Percentiles rank a stretch among this genome's conserved stretches.
Evolutionary conservation across 1,140 invertebrate genomes (phyloP).

Genomic region (Parasteatoda tepidariorum): DNA sequence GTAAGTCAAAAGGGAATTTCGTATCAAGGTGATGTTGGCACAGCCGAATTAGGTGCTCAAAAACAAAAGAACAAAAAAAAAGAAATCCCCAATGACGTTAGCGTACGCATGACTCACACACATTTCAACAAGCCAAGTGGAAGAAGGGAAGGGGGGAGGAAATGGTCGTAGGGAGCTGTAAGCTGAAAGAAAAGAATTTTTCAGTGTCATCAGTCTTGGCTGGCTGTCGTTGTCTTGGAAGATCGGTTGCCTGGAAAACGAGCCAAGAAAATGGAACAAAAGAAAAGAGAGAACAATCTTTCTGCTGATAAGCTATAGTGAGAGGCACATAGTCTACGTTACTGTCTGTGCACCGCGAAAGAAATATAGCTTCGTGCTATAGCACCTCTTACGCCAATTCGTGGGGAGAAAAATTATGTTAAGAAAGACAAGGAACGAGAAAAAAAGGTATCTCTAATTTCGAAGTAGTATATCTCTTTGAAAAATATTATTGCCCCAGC

Average conservation of each 20-base stretch:
- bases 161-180: not conserved
- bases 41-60: too few relatives aligned
- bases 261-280: not conserved
- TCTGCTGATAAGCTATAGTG: not conserved
- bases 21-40: too few relatives aligned
- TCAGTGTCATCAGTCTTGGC: not conserved
- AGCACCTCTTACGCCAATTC: not conserved
- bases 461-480: not conserved
- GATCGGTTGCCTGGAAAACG: not conserved
- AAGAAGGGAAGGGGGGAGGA: not conserved
- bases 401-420: not conserved
- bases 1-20: too few relatives aligned
- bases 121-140: too few relatives aligned
- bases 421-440: not conserved
- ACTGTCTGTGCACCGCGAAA: not conserved
- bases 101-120: too few relatives aligned
- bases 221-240: too few relatives aligned
- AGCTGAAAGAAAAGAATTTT: not conserved
- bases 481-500: too few relatives aligned
- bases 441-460: not conserved
- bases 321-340: not conserved
- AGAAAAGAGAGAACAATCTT: not conserved
- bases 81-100: too few relatives aligned
- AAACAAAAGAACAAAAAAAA: too few relatives aligned
- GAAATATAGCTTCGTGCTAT: not conserved